Evolutionary conservation across 2,888 invertebrate genomes (phyloP), one percentile per base, ranked within the genome.

Genomic region (Dilophus febrilis): DNA sequence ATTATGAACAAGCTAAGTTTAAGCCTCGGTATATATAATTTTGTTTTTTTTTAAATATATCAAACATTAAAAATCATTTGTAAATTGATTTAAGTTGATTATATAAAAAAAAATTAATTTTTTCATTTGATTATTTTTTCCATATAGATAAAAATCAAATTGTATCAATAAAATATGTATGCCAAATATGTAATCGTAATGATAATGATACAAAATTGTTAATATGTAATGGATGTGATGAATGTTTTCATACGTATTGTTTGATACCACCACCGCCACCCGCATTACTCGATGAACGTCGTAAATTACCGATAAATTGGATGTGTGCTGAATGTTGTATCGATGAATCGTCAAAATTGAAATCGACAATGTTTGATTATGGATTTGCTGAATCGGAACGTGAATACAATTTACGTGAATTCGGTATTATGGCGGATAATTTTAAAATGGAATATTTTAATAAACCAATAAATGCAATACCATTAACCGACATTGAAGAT

Each of bases 391-490:
- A 98, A 56, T 91, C 95, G 0, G 77, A 84, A 45, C 72, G 85
- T 14, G 90, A 90, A 54, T 98, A 97, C 62, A 91, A 90, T 0
- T 66, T 98, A 40, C 88, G 91, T 53, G 85, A 91, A 53, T 99
- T 98, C 64, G 94, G 95, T 0, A 90, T 94, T 63, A 97, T 94
- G 91, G 98, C 98, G 0, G 95, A 98, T 64, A 84, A 90, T 56
- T 99, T 98, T 65, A 98, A 98, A 56, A 81, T 85, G 2, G 88
- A 94, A 52, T 97, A 97, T 59, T 98, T 98, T 65, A 22, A 22
- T 6, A 90, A 84, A 81, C 90, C 90, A 2, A 88, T 87, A 40
- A 88, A 92, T 64, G 81, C 85, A 70, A 90, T 94, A 38, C 82
- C 90, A 7, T 80, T 82, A 0, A 4, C 8, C 8, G 22, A 22